Conservation (phyloP, 2,888 invertebrate species). For the Euproctis similis region DNA sequence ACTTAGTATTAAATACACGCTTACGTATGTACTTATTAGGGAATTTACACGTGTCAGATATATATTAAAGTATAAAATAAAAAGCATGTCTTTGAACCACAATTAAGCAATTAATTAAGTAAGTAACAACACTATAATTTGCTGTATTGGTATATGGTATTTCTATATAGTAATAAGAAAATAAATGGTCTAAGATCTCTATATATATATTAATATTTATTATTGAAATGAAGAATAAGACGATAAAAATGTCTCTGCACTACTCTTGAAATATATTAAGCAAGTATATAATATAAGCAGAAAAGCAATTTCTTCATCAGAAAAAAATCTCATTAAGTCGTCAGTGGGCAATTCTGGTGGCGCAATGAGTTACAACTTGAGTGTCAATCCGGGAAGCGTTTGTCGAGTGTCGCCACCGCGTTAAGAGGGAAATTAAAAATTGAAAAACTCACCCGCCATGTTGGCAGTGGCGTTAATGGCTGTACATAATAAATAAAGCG, state of each 20-base stretch:
- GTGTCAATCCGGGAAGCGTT: slow-evolving; percentile 59
- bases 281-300: not conserved
- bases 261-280: not conserved
- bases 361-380: slow-evolving; percentile 54
- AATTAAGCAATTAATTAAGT: too few relatives aligned
- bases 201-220: too few relatives aligned
- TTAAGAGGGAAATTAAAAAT: slow-evolving; percentile 73
- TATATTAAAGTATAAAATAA: too few relatives aligned
- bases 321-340: slow-evolving; percentile 35
- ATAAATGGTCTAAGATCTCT: too few relatives aligned
- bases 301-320: slow-evolving; percentile 27
- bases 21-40: too few relatives aligned
- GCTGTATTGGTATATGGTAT: too few relatives aligned
- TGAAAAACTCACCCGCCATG: slow-evolving; percentile 73
- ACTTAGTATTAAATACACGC: slow-evolving; percentile 32
- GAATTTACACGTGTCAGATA: too few relatives aligned
- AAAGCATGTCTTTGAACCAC: too few relatives aligned
- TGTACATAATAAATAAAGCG: slow-evolving; percentile 76
- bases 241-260: too few relatives aligned
- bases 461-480: slow-evolving; percentile 71
- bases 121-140: too few relatives aligned
- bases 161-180: too few relatives aligned
- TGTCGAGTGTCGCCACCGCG: slow-evolving; percentile 47
- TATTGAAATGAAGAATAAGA: too few relatives aligned
- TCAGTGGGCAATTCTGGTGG: slow-evolving; percentile 23